phyloP scores from a whole-genome alignment of 2,888 invertebrate genomes.

The Acronicta leporina region DNA sequence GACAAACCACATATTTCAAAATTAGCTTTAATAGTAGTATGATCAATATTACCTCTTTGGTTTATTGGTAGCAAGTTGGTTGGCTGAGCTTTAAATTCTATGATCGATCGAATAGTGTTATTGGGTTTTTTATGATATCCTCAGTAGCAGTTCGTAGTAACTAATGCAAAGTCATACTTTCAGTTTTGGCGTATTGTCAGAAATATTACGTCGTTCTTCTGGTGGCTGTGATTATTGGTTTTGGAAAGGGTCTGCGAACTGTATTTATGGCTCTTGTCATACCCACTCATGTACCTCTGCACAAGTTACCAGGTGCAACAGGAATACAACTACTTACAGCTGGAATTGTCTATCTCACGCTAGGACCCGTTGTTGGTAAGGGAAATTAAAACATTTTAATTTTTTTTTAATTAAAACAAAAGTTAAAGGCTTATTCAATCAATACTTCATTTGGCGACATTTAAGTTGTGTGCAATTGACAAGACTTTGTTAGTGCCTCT shows the following conservation, averaged over 20 bases:
- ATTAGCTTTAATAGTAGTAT: too few relatives aligned
- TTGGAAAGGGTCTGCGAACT: slow-evolving; percentile 92
- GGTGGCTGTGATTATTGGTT: slow-evolving; percentile 91
- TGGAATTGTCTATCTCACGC: slow-evolving; percentile 89
- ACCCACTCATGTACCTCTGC: slow-evolving; percentile 92
- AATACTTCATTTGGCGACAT: not conserved
- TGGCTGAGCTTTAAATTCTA: too few relatives aligned
- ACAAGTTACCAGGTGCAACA: slow-evolving; percentile 91
- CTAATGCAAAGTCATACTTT: slow-evolving; percentile 52
- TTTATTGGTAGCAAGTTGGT: too few relatives aligned
- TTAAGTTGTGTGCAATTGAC: too few relatives aligned
- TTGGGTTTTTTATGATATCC: too few relatives aligned
- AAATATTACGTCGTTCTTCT: slow-evolving; percentile 87
- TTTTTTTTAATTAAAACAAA: too few relatives aligned
- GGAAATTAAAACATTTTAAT: not conserved
- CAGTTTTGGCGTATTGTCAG: slow-evolving; percentile 90
- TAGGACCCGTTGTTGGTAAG: slow-evolving; percentile 92
- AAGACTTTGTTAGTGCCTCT: too few relatives aligned
- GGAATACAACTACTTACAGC: slow-evolving; percentile 92
- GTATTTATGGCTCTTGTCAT: slow-evolving; percentile 93
- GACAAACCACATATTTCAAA: not conserved
- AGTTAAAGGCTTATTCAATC: too few relatives aligned
- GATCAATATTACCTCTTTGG: too few relatives aligned
- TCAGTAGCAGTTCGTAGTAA: too few relatives aligned
- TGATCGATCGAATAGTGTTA: too few relatives aligned